A percentile compares a stretch with the other conserved stretches of the same genome.
These are phyloP conservation scores for Chaetophractus vellerosus DNA, from an alignment of 2,797 vertebrate genomes.

Conservation along the genomic window DNA sequence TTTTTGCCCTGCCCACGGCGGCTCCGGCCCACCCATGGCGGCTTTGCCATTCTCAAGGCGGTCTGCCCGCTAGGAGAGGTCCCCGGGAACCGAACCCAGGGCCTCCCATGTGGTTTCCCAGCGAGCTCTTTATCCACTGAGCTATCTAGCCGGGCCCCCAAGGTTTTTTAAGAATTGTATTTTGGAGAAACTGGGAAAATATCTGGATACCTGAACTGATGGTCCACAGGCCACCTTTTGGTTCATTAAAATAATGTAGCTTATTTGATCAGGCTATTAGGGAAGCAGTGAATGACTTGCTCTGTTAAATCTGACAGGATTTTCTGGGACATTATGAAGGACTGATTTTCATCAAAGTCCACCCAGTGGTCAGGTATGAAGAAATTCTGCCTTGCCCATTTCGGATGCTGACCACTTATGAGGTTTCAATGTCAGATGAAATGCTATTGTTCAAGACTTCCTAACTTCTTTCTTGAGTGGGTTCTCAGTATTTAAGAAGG, in stretches of 20 bases:
- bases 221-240: background rate
- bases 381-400: background rate
- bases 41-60: too few species aligned
- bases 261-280: background rate
- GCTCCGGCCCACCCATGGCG: too few species aligned
- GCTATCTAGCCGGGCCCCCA: too few species aligned
- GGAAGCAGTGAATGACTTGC: background rate
- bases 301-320: background rate
- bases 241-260: background rate
- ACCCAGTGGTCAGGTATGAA: background rate
- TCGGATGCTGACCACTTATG: background rate
- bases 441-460: background rate
- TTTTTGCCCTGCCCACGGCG: too few species aligned
- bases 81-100: too few species aligned
- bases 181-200: background rate
- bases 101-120: too few species aligned
- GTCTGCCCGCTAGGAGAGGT: too few species aligned
- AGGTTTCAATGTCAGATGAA: background rate
- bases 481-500: conserved; percentile 3
- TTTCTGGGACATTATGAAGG: background rate
- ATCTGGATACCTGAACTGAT: background rate
- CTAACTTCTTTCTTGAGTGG: background rate
- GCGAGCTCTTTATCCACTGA: too few species aligned
- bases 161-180: background rate
- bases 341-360: background rate